Evolutionary conservation across 2,797 vertebrate genomes (phyloP), one percentile per base, ranked within the genome.

Genomic region (Pyrocephalus nanus): DNA sequence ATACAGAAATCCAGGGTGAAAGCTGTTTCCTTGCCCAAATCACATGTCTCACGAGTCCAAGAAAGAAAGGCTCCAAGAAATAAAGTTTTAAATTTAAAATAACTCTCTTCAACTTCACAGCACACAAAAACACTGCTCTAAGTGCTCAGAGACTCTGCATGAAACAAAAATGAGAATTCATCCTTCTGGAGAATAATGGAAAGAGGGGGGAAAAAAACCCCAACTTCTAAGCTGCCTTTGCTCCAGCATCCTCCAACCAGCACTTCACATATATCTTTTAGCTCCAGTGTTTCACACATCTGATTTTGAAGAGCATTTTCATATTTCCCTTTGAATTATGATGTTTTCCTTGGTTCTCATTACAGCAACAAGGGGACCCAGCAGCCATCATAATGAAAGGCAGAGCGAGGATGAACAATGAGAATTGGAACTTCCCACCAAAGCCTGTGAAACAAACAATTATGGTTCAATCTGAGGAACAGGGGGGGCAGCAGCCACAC

Each of bases 271-370:
- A 10, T 38, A 95, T 84, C 62, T 87, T 95, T 70, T 84, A 90
- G 88, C 88, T 70, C 1, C 6, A 47, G 32, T 3, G 6, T 84
- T 95, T 95, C 75, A 65, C 85, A 90, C 29, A 12, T 96, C 65
- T 96, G 71, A 96, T 87, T 94, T 55, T 89, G 81, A 95, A 92
- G 75, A 95, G 66, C 80, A 79, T 90, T 95, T 95, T 92, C 79
- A 71, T 86, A 94, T 76, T 92, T 61, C 88, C 58, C 92, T 96
- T 96, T 96, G 94, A 96, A 90, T 96, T 73, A 72, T 72, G 72
- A 9, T 86, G 80, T 61, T 94, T 94, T 95, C 55, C 77, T 93
- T 95, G 94, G 92, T 95, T 96, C 92, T 93, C 93, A 95, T 96
- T 95, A 94, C 43, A 81, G 82, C 76, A 48, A 77, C 3, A 4